Percentiles rank a stretch among this genome's conserved stretches.
Conservation (phyloP, 2,888 invertebrate species). For the Volucella zonaria region DNA sequence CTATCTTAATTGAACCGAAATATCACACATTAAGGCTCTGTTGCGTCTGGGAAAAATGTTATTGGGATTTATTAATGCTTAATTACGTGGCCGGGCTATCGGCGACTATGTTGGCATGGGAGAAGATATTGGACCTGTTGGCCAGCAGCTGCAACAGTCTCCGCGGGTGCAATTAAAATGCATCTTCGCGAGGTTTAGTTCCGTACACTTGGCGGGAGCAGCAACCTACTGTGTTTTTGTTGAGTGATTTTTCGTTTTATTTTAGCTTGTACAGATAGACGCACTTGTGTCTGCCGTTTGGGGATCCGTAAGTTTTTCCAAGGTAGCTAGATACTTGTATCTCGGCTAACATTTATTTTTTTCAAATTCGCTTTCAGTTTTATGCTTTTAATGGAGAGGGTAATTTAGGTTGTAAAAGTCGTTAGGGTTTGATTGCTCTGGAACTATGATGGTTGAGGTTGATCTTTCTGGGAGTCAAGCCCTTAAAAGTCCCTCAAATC, state of each 20-base stretch:
- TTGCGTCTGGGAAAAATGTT: constrained; percentile 64
- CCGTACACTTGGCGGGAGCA: constrained; percentile 43
- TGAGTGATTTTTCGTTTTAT: not conserved
- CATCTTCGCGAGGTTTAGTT: constrained; percentile 41
- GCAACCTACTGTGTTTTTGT: not conserved
- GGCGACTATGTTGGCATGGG: constrained; percentile 30
- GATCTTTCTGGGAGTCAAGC: too few species aligned
- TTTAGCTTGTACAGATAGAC: not conserved
- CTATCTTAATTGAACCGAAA: constrained; percentile 73
- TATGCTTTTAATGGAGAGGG: not conserved
- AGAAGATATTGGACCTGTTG: constrained; percentile 28
- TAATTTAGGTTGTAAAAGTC: not conserved
- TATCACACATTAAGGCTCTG: constrained; percentile 64
- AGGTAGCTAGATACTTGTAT: too few species aligned
- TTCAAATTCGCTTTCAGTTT: not conserved
- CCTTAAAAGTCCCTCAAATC: too few species aligned
- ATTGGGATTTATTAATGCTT: constrained; percentile 72
- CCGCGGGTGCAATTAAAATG: not conserved
- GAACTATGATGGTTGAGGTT: too few species aligned
- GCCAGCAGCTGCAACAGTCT: constrained; percentile 31
- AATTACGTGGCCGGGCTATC: constrained; percentile 59
- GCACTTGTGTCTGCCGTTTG: constrained; percentile 1
- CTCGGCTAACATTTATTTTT: not conserved
- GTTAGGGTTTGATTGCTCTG: too few species aligned
- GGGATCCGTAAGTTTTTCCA: not conserved